Conservation (phyloP, 2,888 invertebrate genomes). For the Trypoxylon attenuatum region DNA sequence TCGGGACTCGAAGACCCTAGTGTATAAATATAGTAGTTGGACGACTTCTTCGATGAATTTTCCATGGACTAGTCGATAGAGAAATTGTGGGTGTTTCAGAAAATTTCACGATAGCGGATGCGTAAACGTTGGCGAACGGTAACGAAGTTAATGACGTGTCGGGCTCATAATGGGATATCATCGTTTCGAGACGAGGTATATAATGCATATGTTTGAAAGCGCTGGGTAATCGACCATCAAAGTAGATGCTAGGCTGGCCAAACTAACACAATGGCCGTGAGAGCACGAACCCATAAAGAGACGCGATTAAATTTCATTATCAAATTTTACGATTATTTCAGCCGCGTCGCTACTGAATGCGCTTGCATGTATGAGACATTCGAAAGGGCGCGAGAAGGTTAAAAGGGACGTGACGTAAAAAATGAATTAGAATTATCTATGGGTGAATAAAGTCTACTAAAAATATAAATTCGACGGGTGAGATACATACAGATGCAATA, state of each 20-base stretch:
- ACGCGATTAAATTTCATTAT: slow-evolving; percentile 73
- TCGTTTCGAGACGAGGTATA: slow-evolving; percentile 64
- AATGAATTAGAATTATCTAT: slow-evolving; percentile 53
- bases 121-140: slow-evolving; percentile 33
- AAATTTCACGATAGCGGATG: slow-evolving; percentile 44
- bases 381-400: slow-evolving; percentile 18
- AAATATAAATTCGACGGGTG: slow-evolving; percentile 48
- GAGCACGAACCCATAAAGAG: slow-evolving; percentile 57
- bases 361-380: slow-evolving; percentile 18
- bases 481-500: not conserved
- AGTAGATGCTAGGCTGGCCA: slow-evolving; percentile 54
- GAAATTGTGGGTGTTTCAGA: no score
- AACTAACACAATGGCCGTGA: slow-evolving; percentile 62
- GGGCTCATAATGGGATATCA: slow-evolving; percentile 70
- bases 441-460: slow-evolving; percentile 42
- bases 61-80: no score
- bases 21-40: no score
- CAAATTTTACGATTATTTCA: slow-evolving; percentile 71
- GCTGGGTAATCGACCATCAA: slow-evolving; percentile 71
- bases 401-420: slow-evolving; percentile 33
- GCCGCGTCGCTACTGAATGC: slow-evolving; percentile 50
- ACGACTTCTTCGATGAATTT: no score
- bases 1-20: not conserved
- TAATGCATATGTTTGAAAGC: slow-evolving; percentile 70
- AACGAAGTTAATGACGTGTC: slow-evolving; percentile 72